Percentiles rank a stretch among this genome's conserved stretches.
These are phyloP conservation scores for Pseudolycoriella hygida DNA, from an alignment of 2,888 invertebrate species.

Conservation along the genomic window DNA sequence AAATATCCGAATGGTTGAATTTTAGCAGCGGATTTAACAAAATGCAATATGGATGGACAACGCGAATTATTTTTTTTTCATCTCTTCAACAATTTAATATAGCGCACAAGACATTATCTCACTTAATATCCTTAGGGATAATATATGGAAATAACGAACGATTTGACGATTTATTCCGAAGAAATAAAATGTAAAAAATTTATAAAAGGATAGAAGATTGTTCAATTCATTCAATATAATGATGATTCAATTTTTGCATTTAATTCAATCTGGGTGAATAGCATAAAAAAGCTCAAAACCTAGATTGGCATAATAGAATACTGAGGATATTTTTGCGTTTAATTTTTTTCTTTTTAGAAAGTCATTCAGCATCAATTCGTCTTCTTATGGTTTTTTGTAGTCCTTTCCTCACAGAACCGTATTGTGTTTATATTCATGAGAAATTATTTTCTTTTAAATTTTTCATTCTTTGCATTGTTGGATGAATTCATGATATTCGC, in stretches of 20 bases:
- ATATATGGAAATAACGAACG: too few species aligned
- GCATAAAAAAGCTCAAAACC: neutral
- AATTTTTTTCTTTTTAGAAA: neutral
- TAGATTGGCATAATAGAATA: neutral
- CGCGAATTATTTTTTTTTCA: neutral
- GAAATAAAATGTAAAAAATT: neutral
- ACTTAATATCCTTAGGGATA: too few species aligned
- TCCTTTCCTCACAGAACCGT: neutral
- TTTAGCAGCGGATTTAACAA: neutral
- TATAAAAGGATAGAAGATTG: neutral
- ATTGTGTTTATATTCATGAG: too few species aligned
- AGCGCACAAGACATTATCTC: neutral
- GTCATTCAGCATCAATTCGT: conserved; percentile 3
- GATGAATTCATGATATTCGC: neutral
- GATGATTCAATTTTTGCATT: conserved; percentile 4
- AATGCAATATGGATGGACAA: neutral
- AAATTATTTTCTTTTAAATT: neutral
- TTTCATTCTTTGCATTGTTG: conserved; percentile 1
- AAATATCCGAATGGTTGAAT: neutral
- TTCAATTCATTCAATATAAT: conserved; percentile 4
- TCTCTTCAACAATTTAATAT: neutral
- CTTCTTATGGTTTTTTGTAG: neutral
- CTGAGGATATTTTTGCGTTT: neutral
- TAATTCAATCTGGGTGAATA: conserved; percentile 4
- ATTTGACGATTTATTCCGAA: too few species aligned